Base-by-base conservation (phyloP, 2,113 vertebrate species). In the Pleuronectes platessa region DNA sequence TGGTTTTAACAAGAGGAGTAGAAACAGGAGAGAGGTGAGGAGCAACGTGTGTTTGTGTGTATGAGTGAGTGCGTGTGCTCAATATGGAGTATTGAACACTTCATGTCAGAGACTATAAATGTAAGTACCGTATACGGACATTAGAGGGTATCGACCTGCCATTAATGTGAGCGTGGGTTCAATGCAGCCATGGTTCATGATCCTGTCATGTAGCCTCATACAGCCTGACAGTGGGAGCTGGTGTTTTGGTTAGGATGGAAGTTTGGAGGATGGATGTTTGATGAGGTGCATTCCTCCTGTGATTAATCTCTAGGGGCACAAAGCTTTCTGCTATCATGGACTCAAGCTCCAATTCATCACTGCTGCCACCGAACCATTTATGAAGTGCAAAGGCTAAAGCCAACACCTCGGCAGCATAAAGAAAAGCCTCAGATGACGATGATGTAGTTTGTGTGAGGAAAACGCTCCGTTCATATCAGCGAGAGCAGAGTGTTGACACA, bases 301-400 rank as follows among this genome's bases (percentile, higher is more conserved):
- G 68, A 91, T 92, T 86, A 79, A 90, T 93, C 90, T 90, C 71
- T 53, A 54, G 42, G 56, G 66, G 74, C 84, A 86, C 65, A 61
- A 74, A 74, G 77, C 79, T 74, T 81, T 78, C 64, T 75, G 79
- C 81, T 79, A 85, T 84, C 84, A 84, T 70, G 58, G 81, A 89
- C 74, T 81, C 75, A 79, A 86, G 72, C 68, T 79, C 54, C 66
- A 72, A 89, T 92, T 85, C 78, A 88, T 93, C 89, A 89, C 45
- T 5, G 26, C 59, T 51, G 61, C 71, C 72, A 21, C 68, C 74
- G 85, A 66, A 60, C 62, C 79, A 76, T 80, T 91, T 87, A 84
- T 80, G 76, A 85, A 83, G 51, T 76, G 74, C 58, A 74, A 18
- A 51, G 69, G 40, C 59, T 65, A 42, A 66, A 69, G 72, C 15